phyloP scores from a whole-genome alignment of 1,140 invertebrate species.

The Megalonaias nervosa region DNA sequence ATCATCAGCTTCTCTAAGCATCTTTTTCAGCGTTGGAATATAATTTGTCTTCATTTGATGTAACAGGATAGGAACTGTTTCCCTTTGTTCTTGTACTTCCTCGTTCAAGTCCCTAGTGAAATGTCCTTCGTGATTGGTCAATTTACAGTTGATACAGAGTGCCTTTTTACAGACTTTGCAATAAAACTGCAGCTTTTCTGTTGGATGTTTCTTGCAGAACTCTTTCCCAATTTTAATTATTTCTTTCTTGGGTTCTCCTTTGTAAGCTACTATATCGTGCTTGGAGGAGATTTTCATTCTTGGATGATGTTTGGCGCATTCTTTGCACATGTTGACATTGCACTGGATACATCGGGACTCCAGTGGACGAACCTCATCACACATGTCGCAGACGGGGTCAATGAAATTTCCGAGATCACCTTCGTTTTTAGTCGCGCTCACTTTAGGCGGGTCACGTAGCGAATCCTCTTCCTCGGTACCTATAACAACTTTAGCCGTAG shows the following conservation, averaged over 20 bases:
- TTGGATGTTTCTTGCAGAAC: constrained; percentile 15
- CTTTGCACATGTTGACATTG: constrained; percentile 23
- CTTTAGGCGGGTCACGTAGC: too few species aligned
- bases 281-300: constrained; percentile 21
- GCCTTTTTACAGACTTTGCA: constrained; percentile 23
- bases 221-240: neutral
- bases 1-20: constrained; percentile 24
- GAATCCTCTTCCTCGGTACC: too few species aligned
- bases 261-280: constrained; percentile 21
- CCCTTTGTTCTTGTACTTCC: constrained; percentile 28
- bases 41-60: constrained; percentile 23
- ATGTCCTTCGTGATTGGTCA: constrained; percentile 35
- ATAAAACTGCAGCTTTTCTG: constrained; percentile 27
- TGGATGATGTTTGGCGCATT: constrained; percentile 22
- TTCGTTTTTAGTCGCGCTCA: too few species aligned
- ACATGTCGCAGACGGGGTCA: neutral
- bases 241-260: constrained; percentile 7
- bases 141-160: constrained; percentile 28
- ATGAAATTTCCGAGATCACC: too few species aligned
- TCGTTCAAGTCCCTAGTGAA: constrained; percentile 20
- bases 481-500: too few species aligned
- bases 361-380: neutral
- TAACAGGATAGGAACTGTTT: constrained; percentile 15
- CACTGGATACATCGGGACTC: constrained; percentile 15
- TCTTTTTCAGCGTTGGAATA: constrained; percentile 20